Evolutionary conservation across 1,140 invertebrate species (phyloP).

Genomic region (Drosophila obscura): DNA sequence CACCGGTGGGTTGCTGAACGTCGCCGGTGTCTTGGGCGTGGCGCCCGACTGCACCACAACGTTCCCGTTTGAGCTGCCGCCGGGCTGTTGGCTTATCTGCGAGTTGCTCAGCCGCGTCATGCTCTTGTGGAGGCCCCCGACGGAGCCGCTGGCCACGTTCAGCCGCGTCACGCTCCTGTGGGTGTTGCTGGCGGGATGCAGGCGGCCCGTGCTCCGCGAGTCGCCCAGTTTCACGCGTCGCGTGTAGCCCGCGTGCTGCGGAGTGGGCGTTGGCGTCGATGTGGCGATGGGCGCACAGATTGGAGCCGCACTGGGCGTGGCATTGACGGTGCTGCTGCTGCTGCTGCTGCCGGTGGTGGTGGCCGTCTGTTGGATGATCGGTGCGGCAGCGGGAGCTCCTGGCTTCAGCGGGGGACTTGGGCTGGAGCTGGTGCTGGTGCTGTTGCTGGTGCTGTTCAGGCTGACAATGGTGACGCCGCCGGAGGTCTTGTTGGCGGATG

Average conservation of each 20-base stretch:
- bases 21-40: slow-evolving; percentile 64
- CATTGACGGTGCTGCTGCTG: slow-evolving; percentile 10
- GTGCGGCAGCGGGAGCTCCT: slow-evolving; percentile 33
- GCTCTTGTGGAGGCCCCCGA: slow-evolving; percentile 91
- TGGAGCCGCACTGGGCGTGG: slow-evolving; percentile 21
- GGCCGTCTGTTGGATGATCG: slow-evolving; percentile 29
- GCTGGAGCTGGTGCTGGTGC: slow-evolving; percentile 46
- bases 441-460: slow-evolving; percentile 84
- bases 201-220: slow-evolving; percentile 88
- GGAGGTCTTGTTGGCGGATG: slow-evolving; percentile 85
- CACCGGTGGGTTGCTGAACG: slow-evolving; percentile 67
- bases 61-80: slow-evolving; percentile 75
- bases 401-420: slow-evolving; percentile 45
- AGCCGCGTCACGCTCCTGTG: slow-evolving; percentile 90
- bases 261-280: slow-evolving; percentile 52
- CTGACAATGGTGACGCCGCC: slow-evolving; percentile 91
- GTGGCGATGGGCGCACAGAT: slow-evolving; percentile 40
- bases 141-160: slow-evolving; percentile 89
- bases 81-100: slow-evolving; percentile 86
- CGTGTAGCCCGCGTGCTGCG: slow-evolving; percentile 85
- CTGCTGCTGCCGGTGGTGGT: slow-evolving; percentile 1
- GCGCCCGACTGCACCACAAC: slow-evolving; percentile 73
- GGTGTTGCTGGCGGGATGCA: slow-evolving; percentile 87
- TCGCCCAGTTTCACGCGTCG: slow-evolving; percentile 87
- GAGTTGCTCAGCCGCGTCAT: slow-evolving; percentile 91